Conservation (phyloP, 2,888 invertebrate genomes). For the Ectropis crepuscularia region DNA sequence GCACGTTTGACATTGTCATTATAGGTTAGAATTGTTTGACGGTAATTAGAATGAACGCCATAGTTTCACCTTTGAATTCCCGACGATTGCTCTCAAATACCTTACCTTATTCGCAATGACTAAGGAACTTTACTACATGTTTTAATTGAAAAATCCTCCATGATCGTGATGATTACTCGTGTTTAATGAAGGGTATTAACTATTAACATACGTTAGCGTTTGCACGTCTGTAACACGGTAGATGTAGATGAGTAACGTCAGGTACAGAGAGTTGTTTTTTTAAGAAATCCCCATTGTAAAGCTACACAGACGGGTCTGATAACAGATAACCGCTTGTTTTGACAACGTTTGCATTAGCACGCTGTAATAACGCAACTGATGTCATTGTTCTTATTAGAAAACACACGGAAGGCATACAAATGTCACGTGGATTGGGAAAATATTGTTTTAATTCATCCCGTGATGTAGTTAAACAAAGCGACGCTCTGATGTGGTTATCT, state of each 20-base stretch:
- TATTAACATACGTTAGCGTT: not conserved
- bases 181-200: conserved; percentile 1
- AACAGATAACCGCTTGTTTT: conserved; percentile 29
- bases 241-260: not conserved
- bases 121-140: not conserved
- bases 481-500: not conserved
- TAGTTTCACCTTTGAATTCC: conserved; percentile 21
- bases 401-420: conserved; percentile 5
- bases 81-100: conserved; percentile 10
- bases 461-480: not conserved
- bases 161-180: conserved; percentile 2
- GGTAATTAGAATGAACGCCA: conserved; percentile 7
- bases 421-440: conserved; percentile 6
- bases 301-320: conserved; percentile 19
- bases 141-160: conserved; percentile 15
- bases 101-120: conserved; percentile 7
- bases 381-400: not conserved
- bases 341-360: conserved; percentile 25
- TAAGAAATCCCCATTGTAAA: conserved; percentile 6
- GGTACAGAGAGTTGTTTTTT: conserved; percentile 4
- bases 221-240: not conserved
- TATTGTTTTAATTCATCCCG: too few species aligned
- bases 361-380: not conserved
- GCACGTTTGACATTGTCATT: too few species aligned
- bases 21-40: too few species aligned